These are phyloP conservation scores for Sabatieria punctata DNA, from an alignment of 2,888 invertebrate genomes.

Conservation along the genomic window DNA sequence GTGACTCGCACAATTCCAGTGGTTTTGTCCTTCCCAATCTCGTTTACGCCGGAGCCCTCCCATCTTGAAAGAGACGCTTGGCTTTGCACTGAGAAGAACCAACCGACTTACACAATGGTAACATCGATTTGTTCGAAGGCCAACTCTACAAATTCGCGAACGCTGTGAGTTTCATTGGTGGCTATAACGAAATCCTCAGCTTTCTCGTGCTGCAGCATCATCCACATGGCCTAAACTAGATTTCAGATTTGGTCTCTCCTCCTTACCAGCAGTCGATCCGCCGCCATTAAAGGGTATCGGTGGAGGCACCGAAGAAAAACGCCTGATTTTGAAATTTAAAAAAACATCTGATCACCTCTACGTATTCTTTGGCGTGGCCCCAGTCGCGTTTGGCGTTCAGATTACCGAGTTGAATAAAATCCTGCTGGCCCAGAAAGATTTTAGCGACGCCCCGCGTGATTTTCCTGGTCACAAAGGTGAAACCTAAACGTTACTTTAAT, in stretches of 20 bases:
- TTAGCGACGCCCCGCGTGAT: constrained; percentile 94
- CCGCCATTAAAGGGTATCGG: no score
- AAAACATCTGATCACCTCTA: constrained; percentile 29
- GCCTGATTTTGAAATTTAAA: no score
- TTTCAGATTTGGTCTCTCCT: no score
- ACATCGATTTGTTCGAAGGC: constrained; percentile 67
- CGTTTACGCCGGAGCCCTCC: constrained; percentile 66
- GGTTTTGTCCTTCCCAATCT: constrained; percentile 57
- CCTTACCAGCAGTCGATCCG: no score
- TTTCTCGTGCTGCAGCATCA: constrained; percentile 79
- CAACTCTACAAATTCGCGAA: constrained; percentile 82
- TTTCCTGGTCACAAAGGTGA: constrained; percentile 95
- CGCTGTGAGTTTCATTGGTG: constrained; percentile 82
- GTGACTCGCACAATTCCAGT: constrained; percentile 59
- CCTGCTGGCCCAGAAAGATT: constrained; percentile 68
- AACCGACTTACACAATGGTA: constrained; percentile 43
- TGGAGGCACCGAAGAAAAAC: no score
- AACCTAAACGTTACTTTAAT: no score
- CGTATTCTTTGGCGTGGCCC: constrained; percentile 47
- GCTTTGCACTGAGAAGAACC: no score
- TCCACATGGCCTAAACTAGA: constrained; percentile 99
- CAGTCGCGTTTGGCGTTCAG: constrained; percentile 89
- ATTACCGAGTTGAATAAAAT: constrained; percentile 73
- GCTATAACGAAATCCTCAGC: constrained; percentile 96
- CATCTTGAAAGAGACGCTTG: constrained; percentile 43